Evolutionary conservation across 1,140 invertebrate species (phyloP), one percentile per base, ranked within the genome.

Genomic region (Fragariocoptes setiger): DNA sequence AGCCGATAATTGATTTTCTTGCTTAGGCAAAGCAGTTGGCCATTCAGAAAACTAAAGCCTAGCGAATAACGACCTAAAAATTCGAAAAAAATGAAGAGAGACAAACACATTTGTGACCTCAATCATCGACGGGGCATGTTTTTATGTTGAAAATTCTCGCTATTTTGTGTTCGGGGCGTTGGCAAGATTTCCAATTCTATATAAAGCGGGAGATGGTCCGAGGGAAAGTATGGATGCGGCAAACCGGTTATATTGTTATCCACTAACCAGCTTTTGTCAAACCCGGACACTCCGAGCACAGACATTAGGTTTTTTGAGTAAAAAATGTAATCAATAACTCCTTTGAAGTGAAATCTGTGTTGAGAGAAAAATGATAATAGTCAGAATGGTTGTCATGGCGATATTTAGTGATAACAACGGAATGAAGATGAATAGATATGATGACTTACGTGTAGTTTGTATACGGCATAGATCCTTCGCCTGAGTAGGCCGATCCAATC

Each of bases 301-400:
- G 75, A 77, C 74, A 97, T 85, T 53, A 76, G 78, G 53, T 77
- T 72, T 56, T 78, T 78, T 42, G 82, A 78, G 59, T 80, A 90
- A 64, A 94, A 92, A 59, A 99, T 92, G 66, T 99, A 97, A 62
- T 99, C 92, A 54, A 99, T 97, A 56, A 95, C 85, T 49, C 88
- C 90, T 59, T 94, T 94, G 61, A 99, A 99, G 56, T 97, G 86
- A 62, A 82, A 90, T 52, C 80, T 88, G 63, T 47, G 39, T 40
- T 13, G n/a, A 14, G 35, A 41, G 19, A 3, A 21, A 45, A 37
- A 39, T 38, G n/a, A 19, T 44, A 38, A 40, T 13, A 47, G 25
- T 8, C n/a, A 8, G 25, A 8, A 8, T 21, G 18, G 17, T 19
- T 4, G 16, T 39, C 31, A 51, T 35, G 25, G 18, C 5, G 2